Conservation (phyloP, 1,140 invertebrate genomes). For the Aphis craccivora region DNA sequence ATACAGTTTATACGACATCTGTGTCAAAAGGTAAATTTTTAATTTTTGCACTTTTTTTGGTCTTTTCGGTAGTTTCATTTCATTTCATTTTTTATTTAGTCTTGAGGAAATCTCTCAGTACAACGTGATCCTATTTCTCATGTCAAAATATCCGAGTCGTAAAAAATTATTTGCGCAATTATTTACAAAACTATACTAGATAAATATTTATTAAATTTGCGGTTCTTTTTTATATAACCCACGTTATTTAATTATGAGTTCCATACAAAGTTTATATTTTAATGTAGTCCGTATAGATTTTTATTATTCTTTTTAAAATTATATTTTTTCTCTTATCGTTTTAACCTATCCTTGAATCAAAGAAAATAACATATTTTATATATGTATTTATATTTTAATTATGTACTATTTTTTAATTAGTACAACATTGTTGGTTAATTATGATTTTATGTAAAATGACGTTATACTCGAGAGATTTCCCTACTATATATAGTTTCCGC, state of each 20-base stretch:
- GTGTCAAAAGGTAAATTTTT: constrained; percentile 25
- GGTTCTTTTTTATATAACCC: not conserved
- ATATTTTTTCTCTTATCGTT: constrained; percentile 24
- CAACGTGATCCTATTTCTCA: too few species aligned
- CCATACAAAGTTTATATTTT: not conserved
- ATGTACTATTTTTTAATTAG: constrained; percentile 43
- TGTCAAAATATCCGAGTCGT: not conserved
- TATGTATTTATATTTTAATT: not conserved
- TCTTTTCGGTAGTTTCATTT: constrained; percentile 13
- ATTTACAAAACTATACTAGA: not conserved
- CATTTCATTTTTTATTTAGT: not conserved
- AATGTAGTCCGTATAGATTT: not conserved
- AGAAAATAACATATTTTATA: not conserved
- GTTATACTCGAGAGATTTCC: constrained; percentile 46
- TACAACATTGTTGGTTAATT: not conserved
- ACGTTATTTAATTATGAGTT: not conserved
- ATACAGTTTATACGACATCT: not conserved
- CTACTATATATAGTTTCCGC: constrained; percentile 36
- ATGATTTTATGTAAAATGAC: constrained; percentile 29
- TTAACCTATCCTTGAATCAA: not conserved
- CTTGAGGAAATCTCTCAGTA: not conserved
- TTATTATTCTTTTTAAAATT: constrained; percentile 1
- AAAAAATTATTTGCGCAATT: not conserved
- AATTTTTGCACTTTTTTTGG: not conserved
- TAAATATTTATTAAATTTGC: not conserved